Base-by-base conservation (phyloP, 1,140 invertebrate species). In the Planococcus citri region DNA sequence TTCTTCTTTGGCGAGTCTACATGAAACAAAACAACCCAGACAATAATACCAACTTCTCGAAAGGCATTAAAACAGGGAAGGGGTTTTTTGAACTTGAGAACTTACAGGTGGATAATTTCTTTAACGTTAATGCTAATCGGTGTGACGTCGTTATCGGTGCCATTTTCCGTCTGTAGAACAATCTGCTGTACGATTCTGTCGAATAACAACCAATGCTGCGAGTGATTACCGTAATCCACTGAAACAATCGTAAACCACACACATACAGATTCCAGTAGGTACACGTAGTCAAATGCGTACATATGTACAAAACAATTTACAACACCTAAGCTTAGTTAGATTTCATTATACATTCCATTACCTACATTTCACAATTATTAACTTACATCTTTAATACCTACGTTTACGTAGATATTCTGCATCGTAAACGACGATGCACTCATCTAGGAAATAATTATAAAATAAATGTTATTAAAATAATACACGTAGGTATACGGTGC, bases 121-220 rank as follows among this genome's bases (percentile, higher is more conserved):
- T 88, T 89, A 0, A 96, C 93, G 76, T 96, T 94, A 38, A 97
- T 95, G 69, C 93, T 85, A 33, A 95, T 81, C 0, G 91, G 88
- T 0, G 89, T 84, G 1, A 90, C 83, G 76, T 97, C 93, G 0
- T 90, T 89, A 79, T 96, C 88, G 74, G 87, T 86, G 27, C 81
- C 83, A 69, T 81, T 82, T 73, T 88, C 86, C 1, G 82, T 81
- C 79, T 97, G 95, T n/a, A 97, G 80, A 24, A 94, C 87, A 33
- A 98, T 86, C 80, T 98, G 95, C 77, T 98, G 96, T n/a, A 94
- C 86, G 68, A 98, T 89, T 69, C 95, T 86, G 79, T 98, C 95
- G 75, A 97, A 90, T 27, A 98, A 80, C 25, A 94, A 79, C 95
- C 95, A 98, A 76, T 96, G 89, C 72, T 95, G 92, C 24, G 89